Evolutionary conservation across 2,797 vertebrate species (phyloP), one percentile per base, ranked within the genome.

Genomic region (Clarias fuscus): DNA sequence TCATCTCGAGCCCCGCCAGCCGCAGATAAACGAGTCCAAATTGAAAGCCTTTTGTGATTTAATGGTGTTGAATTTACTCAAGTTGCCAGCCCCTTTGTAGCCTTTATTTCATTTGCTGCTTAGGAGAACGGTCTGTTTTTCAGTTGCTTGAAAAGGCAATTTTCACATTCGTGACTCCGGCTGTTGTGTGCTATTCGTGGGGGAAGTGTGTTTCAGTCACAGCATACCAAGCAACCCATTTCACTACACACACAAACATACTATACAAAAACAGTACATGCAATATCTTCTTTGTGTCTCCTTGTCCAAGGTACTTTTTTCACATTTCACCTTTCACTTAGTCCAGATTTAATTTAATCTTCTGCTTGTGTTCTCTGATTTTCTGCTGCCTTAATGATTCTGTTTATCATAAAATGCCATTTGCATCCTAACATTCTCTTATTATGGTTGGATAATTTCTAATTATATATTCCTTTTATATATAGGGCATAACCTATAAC

Each of bases 21-120:
- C 43, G 48, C n/a, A 80, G 86, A 85, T 75, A 87, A 89, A 86
- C 75, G 86, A 89, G 85, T 73, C 82, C 68, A 8, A 80, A 91
- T 86, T 86, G 84, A 91, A 84, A 83, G 79, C 43, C 82, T 89
- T 82, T 88, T 87, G 83, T 86, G 77, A 85, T 89, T 83, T 85
- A 85, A 82, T 88, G 75, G 73, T 88, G 82, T 75, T 85, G 71
- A 85, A 85, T 85, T 89, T 90, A 88, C 87, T 86, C 84, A 82
- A 81, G 84, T 86, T 71, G n/a, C 83, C 80, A 70, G 71, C 33
- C 64, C 79, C 76, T 68, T 84, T 59, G 59, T 85, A 87, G 84
- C 82, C 78, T 87, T 82, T 70, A 87, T 90, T 88, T 90, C 86
- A 86, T 80, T 75, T 84, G 80, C 85, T 65, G 53, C 76, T 62